Percentiles rank a stretch among this genome's conserved stretches.
phyloP scores from a whole-genome alignment of 2,113 vertebrate species.

The Ictidomys tridecemlineatus region DNA sequence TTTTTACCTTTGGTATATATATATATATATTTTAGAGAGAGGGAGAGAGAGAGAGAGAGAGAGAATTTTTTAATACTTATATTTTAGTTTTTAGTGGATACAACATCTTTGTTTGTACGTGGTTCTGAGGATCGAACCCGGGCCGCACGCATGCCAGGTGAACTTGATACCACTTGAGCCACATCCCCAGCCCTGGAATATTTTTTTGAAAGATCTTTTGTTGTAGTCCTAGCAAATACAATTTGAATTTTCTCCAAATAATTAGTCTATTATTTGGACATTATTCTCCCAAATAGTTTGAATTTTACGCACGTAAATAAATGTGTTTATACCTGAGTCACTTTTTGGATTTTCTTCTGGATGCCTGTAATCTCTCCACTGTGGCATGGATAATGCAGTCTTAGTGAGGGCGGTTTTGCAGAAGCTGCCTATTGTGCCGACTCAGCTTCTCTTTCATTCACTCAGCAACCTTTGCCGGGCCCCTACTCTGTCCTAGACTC shows the following conservation, averaged over 20 bases:
- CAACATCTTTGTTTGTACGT: no score
- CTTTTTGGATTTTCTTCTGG: neutral
- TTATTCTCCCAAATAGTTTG: neutral
- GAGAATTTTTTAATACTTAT: no score
- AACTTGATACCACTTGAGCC: no score
- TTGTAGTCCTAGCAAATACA: neutral
- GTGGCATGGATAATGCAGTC: neutral
- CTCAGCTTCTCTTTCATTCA: no score
- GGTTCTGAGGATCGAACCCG: no score
- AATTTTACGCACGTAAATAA: neutral
- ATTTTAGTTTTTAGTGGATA: no score
- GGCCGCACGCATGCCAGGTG: rapidly evolving
- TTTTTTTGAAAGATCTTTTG: neutral
- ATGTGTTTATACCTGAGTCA: neutral
- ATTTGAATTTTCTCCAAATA: no score
- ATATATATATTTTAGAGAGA: no score
- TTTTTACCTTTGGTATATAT: neutral
- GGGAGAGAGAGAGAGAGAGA: no score
- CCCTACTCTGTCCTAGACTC: neutral
- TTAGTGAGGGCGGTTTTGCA: neutral
- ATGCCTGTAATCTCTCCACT: neutral
- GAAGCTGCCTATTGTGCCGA: neutral
- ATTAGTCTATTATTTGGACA: neutral
- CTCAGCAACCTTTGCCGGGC: neutral
- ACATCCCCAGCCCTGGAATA: no score